Evolutionary conservation across 1,140 invertebrate species (phyloP), one percentile per base, ranked within the genome.

Genomic region (Homarus americanus): DNA sequence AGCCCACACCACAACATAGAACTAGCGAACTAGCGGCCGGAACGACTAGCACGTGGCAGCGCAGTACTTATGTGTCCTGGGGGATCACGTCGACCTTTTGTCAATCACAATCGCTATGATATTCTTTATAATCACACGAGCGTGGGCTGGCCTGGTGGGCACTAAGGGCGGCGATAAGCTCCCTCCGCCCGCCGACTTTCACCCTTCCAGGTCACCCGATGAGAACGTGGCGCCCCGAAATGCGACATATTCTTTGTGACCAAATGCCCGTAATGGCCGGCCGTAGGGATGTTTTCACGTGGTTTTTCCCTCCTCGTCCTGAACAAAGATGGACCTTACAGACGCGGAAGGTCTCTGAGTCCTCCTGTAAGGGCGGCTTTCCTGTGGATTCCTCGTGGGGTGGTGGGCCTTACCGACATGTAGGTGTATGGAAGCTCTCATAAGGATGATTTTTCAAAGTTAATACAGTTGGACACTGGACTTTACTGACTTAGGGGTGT

Each of bases 21-120:
- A n/a, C n/a, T n/a, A n/a, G n/a, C n/a, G n/a, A n/a, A n/a, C n/a
- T n/a, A n/a, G n/a, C n/a, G n/a, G n/a, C n/a, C n/a, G n/a, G n/a
- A n/a, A n/a, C n/a, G n/a, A n/a, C n/a, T n/a, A n/a, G n/a, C n/a
- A n/a, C n/a, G n/a, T n/a, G n/a, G n/a, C n/a, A n/a, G n/a, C n/a
- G n/a, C n/a, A n/a, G n/a, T n/a, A n/a, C n/a, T n/a, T n/a, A n/a
- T n/a, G n/a, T 15, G 44, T 49, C 44, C 44, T 15, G 36, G 24
- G 40, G 24, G 73, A 76, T 38, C 73, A 76, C 73, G 34, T 76
- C 73, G 20, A 38, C 80, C 88, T 91, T 82, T 87, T 87, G 84
- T 91, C 91, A 82, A 87, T 91, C 82, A 83, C 63, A 83, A 91
- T 91, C 78, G 85, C 82, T 80, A 58, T 87, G 91, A 91, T 91